A percentile compares a stretch with the other conserved stretches of the same genome.
These are phyloP conservation scores for Lasioglossum oenotherae DNA, from an alignment of 2,888 invertebrate genomes.

Conservation along the genomic window DNA sequence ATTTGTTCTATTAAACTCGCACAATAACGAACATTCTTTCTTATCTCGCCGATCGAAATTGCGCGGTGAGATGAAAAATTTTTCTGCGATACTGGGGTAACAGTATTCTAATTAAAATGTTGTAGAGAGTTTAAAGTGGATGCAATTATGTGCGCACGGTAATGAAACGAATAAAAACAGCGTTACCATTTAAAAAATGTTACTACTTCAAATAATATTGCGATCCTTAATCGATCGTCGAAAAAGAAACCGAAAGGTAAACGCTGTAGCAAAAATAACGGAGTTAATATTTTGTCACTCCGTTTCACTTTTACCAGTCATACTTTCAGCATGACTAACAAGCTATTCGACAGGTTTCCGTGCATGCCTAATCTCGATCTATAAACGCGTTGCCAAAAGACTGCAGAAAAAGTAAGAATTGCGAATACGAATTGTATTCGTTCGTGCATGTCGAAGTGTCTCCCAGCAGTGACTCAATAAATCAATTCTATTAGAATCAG, in stretches of 20 bases:
- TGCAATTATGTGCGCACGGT: too few species aligned
- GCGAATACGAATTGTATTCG: background rate
- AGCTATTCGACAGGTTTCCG: background rate
- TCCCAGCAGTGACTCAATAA: background rate
- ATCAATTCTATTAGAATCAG: background rate
- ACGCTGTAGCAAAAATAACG: background rate
- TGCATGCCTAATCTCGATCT: background rate
- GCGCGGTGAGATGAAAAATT: too few species aligned
- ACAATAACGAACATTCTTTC: too few species aligned
- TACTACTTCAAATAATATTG: background rate
- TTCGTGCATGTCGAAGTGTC: conserved; percentile 1
- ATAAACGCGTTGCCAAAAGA: background rate
- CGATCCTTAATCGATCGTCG: background rate
- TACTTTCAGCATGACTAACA: background rate
- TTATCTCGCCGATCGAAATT: too few species aligned
- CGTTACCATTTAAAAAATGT: too few species aligned
- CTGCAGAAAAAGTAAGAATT: background rate
- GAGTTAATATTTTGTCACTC: background rate
- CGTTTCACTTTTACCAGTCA: background rate
- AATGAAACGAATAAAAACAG: too few species aligned
- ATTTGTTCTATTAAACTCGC: too few species aligned
- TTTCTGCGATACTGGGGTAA: too few species aligned
- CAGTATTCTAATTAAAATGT: too few species aligned
- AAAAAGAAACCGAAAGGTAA: background rate
- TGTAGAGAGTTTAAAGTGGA: too few species aligned